Evolutionary conservation across 1,140 invertebrate genomes (phyloP).

Genomic region (Anagrus nilaparvatae): DNA sequence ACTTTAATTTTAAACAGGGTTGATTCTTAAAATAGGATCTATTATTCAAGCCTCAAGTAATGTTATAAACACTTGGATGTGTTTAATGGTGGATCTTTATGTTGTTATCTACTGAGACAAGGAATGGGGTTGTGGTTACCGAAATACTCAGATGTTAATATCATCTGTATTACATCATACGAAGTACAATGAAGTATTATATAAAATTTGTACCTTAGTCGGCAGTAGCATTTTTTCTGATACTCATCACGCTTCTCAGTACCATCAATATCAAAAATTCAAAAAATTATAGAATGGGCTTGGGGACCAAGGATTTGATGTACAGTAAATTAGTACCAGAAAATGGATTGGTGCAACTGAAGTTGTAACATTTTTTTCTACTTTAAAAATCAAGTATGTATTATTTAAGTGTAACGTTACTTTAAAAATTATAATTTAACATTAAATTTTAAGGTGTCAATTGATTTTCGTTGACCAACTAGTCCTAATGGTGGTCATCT

Average conservation of each 20-base stretch:
- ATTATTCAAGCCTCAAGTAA: slow-evolving; percentile 57
- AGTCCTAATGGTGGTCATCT: slow-evolving; percentile 71
- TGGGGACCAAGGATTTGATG: slow-evolving; percentile 81
- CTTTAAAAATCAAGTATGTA: slow-evolving; percentile 65
- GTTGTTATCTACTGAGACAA: slow-evolving; percentile 77
- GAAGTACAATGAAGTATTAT: slow-evolving; percentile 60
- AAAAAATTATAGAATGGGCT: slow-evolving; percentile 73
- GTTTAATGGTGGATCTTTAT: slow-evolving; percentile 75
- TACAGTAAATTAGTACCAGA: slow-evolving; percentile 69
- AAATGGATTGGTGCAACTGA: slow-evolving; percentile 91
- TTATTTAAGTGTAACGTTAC: too few species aligned
- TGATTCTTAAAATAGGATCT: slow-evolving; percentile 59
- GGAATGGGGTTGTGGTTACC: slow-evolving; percentile 85
- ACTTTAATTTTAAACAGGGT: slow-evolving; percentile 43
- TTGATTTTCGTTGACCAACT: slow-evolving; percentile 83
- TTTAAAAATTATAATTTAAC: too few species aligned
- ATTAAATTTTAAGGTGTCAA: slow-evolving; percentile 48
- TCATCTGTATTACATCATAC: slow-evolving; percentile 68
- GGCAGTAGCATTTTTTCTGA: slow-evolving; percentile 29
- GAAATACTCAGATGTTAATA: slow-evolving; percentile 85
- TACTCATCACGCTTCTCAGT: slow-evolving; percentile 53
- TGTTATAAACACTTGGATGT: slow-evolving; percentile 59
- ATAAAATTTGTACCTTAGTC: slow-evolving; percentile 40
- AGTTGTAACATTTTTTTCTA: slow-evolving; percentile 69
- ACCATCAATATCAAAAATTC: slow-evolving; percentile 74